A percentile compares a stretch with the other conserved stretches of the same genome.
These are phyloP conservation scores for Agrilus cyanescens DNA, from an alignment of 2,888 invertebrate genomes.

Conservation along the genomic window DNA sequence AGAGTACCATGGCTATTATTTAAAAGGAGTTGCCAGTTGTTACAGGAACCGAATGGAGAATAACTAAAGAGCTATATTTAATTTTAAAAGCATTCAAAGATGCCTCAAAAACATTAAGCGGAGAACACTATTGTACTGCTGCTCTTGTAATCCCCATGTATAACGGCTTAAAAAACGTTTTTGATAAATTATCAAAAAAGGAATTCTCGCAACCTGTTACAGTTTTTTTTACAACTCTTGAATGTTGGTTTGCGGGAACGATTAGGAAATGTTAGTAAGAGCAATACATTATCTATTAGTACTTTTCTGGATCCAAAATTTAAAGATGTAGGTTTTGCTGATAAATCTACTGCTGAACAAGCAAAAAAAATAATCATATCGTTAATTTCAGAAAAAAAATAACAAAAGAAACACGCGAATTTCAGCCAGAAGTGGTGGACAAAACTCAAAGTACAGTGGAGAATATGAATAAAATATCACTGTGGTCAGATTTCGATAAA, in stretches of 20 bases:
- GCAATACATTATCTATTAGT: not conserved
- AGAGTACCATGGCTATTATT: conserved; percentile 10
- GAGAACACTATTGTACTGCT: conserved; percentile 10
- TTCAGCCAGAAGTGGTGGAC: not conserved
- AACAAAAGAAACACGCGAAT: not conserved
- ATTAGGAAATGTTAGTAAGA: too few relatives aligned
- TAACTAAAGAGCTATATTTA: conserved; percentile 7
- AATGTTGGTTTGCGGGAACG: too few relatives aligned
- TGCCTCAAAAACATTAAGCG: conserved; percentile 9
- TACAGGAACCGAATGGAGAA: conserved; percentile 10
- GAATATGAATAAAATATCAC: not conserved
- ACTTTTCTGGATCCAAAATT: conserved; percentile 11
- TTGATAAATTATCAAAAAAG: conserved; percentile 4
- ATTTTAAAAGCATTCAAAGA: conserved; percentile 11
- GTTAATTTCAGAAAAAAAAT: not conserved
- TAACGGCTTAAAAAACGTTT: conserved; percentile 6
- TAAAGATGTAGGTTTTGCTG: conserved; percentile 8
- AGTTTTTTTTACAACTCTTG: too few relatives aligned
- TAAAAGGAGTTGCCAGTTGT: conserved; percentile 10
- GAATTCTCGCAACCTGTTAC: conserved; percentile 1
- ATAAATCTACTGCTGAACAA: conserved; percentile 3
- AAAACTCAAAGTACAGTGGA: too few relatives aligned
- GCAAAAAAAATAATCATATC: not conserved
- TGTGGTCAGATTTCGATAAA: conserved; percentile 7
- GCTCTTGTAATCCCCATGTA: conserved; percentile 7